phyloP scores from a whole-genome alignment of 2,113 vertebrate species.

The Pterophyllum scalare region DNA sequence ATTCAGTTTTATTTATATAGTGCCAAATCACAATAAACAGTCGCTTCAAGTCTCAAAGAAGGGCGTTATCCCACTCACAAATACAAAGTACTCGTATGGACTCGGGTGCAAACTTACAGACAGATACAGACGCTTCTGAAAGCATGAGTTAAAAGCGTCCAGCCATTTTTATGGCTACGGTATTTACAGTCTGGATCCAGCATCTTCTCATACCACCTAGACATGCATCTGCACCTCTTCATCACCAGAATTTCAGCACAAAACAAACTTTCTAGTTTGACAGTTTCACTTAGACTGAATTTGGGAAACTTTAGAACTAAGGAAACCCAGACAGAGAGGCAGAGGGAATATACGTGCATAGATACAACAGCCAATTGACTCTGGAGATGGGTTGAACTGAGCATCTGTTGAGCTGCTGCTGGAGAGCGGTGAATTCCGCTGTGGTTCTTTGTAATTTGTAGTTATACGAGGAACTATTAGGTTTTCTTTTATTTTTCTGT shows the following conservation, averaged over 20 bases:
- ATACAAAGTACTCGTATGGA: too few species aligned
- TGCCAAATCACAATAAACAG: too few species aligned
- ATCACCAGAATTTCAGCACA: neutral
- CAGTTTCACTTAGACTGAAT: neutral
- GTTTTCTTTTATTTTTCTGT: neutral
- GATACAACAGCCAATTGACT: neutral
- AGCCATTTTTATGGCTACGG: neutral
- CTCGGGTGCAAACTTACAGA: too few species aligned
- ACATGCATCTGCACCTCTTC: neutral
- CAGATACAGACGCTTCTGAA: neutral
- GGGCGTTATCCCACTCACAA: too few species aligned
- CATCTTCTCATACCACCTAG: neutral
- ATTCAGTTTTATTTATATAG: too few species aligned
- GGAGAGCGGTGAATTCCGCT: too few species aligned
- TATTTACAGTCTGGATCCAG: neutral
- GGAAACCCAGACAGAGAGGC: neutral
- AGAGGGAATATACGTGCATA: neutral
- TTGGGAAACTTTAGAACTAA: neutral
- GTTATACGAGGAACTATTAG: too few species aligned
- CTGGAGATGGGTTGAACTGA: too few species aligned
- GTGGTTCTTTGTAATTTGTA: too few species aligned
- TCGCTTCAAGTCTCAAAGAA: neutral
- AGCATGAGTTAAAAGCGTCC: neutral
- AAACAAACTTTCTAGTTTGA: neutral
- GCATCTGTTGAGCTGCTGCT: too few species aligned